These are phyloP conservation scores for Mesochorus sp. DNA, from an alignment of 2,888 invertebrate species.

Conservation along the genomic window DNA sequence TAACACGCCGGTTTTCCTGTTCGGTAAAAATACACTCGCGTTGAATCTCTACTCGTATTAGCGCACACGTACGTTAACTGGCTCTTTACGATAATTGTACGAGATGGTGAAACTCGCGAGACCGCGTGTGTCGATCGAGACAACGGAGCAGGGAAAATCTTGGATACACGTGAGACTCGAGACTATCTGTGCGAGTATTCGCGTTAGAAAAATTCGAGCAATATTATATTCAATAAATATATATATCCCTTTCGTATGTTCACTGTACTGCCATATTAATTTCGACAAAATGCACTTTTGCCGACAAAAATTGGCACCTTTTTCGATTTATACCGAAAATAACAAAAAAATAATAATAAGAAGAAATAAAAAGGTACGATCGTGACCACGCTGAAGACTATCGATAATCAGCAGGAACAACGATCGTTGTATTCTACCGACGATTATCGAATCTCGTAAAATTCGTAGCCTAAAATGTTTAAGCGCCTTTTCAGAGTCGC, in stretches of 20 bases:
- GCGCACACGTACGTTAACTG: slow-evolving; percentile 19
- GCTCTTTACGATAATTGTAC: slow-evolving; percentile 47
- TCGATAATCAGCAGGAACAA: background rate
- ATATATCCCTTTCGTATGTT: slow-evolving; percentile 5
- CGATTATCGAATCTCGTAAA: background rate
- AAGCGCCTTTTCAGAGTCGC: slow-evolving; percentile 58
- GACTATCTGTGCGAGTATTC: slow-evolving; percentile 11
- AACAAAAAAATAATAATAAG: slow-evolving; percentile 11
- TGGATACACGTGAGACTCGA: slow-evolving; percentile 2
- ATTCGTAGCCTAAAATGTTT: slow-evolving; percentile 25
- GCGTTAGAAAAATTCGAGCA: slow-evolving; percentile 18
- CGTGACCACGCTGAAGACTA: background rate
- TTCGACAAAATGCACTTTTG: slow-evolving; percentile 4
- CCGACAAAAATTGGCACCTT: background rate
- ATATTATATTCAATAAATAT: background rate
- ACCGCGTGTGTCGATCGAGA: slow-evolving; percentile 33
- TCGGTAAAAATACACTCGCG: slow-evolving; percentile 41
- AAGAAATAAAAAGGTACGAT: background rate
- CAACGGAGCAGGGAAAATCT: slow-evolving; percentile 46
- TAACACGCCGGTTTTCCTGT: slow-evolving; percentile 1
- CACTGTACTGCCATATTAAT: slow-evolving; percentile 25
- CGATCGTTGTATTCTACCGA: background rate
- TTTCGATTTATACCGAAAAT: slow-evolving; percentile 1
- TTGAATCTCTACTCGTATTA: slow-evolving; percentile 13
- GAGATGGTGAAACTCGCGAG: slow-evolving; percentile 52